Evolutionary conservation across 2,113 vertebrate genomes (phyloP).

Genomic region (Nycticebus coucang): DNA sequence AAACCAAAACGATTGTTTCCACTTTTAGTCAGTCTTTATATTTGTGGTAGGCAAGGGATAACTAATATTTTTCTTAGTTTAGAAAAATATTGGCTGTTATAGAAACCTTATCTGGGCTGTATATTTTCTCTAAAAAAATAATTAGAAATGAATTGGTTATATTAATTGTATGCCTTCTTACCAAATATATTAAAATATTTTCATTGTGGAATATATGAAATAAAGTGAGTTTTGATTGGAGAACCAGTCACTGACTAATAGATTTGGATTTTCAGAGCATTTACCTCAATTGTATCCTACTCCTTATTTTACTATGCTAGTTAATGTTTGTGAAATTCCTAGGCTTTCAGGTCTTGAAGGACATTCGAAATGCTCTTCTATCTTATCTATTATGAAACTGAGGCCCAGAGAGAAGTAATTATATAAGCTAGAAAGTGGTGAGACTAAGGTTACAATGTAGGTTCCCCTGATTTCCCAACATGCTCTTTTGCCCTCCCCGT

Average conservation of each 20-base stretch:
- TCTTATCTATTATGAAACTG: slow-evolving; percentile 4
- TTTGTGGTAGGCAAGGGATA: slow-evolving; percentile 10
- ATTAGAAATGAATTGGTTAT: neutral
- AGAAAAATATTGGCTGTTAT: neutral
- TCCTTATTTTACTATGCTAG: neutral
- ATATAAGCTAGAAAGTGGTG: neutral
- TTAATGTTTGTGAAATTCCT: slow-evolving; percentile 32
- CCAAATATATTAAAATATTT: neutral
- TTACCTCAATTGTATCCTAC: neutral
- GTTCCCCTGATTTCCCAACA: neutral
- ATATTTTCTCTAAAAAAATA: slow-evolving; percentile 33
- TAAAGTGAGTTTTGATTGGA: neutral
- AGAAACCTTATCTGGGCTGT: neutral
- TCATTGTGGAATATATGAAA: neutral
- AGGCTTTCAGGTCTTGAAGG: slow-evolving; percentile 10
- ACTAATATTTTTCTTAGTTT: slow-evolving; percentile 36
- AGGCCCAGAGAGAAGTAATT: neutral
- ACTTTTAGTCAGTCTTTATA: neutral
- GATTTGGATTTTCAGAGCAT: slow-evolving; percentile 25
- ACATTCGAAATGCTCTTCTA: neutral
- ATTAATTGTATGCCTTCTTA: neutral
- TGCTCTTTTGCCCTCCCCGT: neutral
- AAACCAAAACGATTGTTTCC: slow-evolving; percentile 20
- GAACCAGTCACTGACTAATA: neutral
- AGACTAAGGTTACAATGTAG: neutral